Evolutionary conservation across 1,140 invertebrate species (phyloP).

Genomic region (Bombus consobrinus): DNA sequence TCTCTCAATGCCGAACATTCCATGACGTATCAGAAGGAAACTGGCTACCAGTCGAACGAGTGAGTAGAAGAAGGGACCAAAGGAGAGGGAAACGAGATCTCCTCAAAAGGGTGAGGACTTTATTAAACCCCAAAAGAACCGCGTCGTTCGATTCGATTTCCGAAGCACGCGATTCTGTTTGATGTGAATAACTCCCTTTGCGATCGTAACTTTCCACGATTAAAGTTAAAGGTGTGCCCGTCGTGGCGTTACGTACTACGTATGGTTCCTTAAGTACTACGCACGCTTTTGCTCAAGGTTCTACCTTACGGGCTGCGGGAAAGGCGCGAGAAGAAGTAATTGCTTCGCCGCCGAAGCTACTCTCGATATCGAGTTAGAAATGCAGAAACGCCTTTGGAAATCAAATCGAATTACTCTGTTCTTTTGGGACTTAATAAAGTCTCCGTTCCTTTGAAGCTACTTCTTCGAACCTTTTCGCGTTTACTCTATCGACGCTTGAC

Average conservation of each 20-base stretch:
- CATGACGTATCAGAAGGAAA: slow-evolving; percentile 48
- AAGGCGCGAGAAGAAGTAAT: slow-evolving; percentile 20
- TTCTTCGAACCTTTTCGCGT: neutral
- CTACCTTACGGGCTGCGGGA: too few relatives aligned
- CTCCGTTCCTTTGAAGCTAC: slow-evolving; percentile 8
- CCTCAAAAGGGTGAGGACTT: slow-evolving; percentile 51
- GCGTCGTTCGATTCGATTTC: slow-evolving; percentile 66
- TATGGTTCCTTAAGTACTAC: neutral
- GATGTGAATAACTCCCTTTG: slow-evolving; percentile 25
- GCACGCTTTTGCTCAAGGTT: neutral
- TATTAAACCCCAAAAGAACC: slow-evolving; percentile 64
- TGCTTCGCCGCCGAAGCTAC: neutral
- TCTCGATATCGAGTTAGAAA: slow-evolving; percentile 9
- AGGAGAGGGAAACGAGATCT: neutral
- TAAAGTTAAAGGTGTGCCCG: slow-evolving; percentile 18
- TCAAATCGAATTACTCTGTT: slow-evolving; percentile 44
- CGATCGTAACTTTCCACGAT: slow-evolving; percentile 31
- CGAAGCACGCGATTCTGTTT: slow-evolving; percentile 49
- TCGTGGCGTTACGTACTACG: neutral
- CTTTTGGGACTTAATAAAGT: slow-evolving; percentile 49
- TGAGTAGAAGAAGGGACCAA: too few relatives aligned
- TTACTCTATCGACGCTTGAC: neutral
- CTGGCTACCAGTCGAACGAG: neutral
- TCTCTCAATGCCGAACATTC: slow-evolving; percentile 52
- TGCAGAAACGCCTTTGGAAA: slow-evolving; percentile 34